These are phyloP conservation scores for Rhabditoides inermis DNA, from an alignment of 2,888 invertebrate species.

Conservation along the genomic window DNA sequence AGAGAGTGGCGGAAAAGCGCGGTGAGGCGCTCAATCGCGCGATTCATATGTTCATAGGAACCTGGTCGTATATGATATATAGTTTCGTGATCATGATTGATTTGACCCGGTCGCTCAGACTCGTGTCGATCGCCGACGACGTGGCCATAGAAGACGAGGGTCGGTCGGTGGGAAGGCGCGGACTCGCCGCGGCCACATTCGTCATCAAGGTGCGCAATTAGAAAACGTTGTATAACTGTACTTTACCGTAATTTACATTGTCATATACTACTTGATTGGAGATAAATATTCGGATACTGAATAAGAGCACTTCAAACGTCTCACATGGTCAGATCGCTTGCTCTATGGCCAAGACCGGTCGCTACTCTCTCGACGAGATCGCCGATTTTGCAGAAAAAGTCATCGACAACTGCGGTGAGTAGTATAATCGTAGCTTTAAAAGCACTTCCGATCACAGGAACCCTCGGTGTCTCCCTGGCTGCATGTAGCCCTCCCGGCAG, in stretches of 20 bases:
- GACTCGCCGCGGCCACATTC: slow-evolving; percentile 61
- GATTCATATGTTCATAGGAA: too few species aligned
- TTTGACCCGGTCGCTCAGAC: too few species aligned
- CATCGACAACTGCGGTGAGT: slow-evolving; percentile 50
- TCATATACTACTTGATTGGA: too few species aligned
- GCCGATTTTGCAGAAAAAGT: slow-evolving; percentile 40
- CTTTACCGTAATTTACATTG: background rate
- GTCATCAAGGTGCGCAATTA: slow-evolving; percentile 54
- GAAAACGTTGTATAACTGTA: background rate
- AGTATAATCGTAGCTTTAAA: too few species aligned
- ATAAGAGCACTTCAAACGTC: background rate
- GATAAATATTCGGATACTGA: too few species aligned
- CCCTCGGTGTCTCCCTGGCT: slow-evolving; percentile 66
- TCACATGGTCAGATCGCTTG: slow-evolving; percentile 64
- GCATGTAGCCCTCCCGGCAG: slow-evolving; percentile 67
- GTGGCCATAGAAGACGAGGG: slow-evolving; percentile 59
- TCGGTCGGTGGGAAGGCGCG: slow-evolving; percentile 62
- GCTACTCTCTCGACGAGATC: slow-evolving; percentile 64
- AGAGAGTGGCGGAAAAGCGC: slow-evolving; percentile 42
- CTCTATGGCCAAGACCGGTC: slow-evolving; percentile 64
- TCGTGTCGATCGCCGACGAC: slow-evolving; percentile 66
- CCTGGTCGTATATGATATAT: too few species aligned
- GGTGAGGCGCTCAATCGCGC: background rate
- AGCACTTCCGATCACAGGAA: too few species aligned
- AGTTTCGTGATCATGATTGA: slow-evolving; percentile 53